Evolutionary conservation across 2,113 vertebrate genomes (phyloP), one percentile per base, ranked within the genome.

Genomic region (Percopsis transmontana): DNA sequence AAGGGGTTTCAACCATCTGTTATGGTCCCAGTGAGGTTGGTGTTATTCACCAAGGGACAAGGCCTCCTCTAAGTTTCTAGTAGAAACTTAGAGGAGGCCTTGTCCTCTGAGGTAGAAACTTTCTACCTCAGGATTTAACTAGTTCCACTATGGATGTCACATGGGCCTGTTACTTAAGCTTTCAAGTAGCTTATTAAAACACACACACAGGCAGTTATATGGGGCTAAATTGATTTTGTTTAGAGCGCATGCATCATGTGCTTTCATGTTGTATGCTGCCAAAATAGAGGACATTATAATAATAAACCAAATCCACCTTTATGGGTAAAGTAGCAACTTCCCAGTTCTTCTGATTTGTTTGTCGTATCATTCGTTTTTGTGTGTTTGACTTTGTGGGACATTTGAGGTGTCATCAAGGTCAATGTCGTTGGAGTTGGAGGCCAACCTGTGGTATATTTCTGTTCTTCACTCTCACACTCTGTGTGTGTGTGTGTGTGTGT

Each of bases 101-200:
- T n/a, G n/a, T n/a, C n/a, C n/a, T n/a, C n/a, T n/a, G n/a, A n/a
- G n/a, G n/a, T n/a, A n/a, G n/a, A n/a, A n/a, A n/a, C n/a, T 51
- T 51, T 11, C 24, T 10, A 38, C 5, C 27, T 10, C 51, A 45
- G 41, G 53, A 40, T 33, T 38, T 57, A 56, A 57, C 23, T 56
- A 9, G 47, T 24, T 38, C 16, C 42, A 38, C 18, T 21, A 41
- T 21, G 23, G 15, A 21, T 10, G 54, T 48, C 65, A 58, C 45
- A 53, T 72, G 51, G 10, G 18, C 54, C 61, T 58, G 18, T 74
- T 77, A 74, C 38, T 63, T 63, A 33, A 54, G n/a, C 44, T 55
- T 39, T 16, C 15, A 58, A 44, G 33, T 51, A 2, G 42, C 69
- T 72, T 33, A 62, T 69, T 47, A 27, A 66, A 58, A 54, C 19